Evolutionary conservation across 2,113 vertebrate genomes (phyloP).

Genomic region (Zosterops hypoxanthus): DNA sequence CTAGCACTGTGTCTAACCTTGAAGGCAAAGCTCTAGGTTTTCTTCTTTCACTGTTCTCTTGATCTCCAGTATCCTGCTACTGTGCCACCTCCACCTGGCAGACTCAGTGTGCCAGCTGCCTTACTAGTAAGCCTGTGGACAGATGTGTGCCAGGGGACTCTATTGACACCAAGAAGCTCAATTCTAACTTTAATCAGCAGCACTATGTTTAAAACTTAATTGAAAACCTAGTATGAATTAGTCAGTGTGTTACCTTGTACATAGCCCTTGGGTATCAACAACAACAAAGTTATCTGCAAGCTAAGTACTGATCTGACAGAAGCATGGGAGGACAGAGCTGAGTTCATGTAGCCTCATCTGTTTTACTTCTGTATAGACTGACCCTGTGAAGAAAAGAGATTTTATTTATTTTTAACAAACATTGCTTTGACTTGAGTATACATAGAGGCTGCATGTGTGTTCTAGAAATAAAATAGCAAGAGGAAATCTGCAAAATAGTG

Average conservation of each 20-base stretch:
- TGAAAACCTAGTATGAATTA: neutral
- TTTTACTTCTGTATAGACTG: neutral
- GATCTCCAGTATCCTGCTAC: neutral
- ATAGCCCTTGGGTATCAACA: neutral
- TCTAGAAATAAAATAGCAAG: neutral
- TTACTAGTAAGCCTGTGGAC: neutral
- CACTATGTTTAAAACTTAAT: neutral
- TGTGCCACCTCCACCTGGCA: neutral
- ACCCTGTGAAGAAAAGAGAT: neutral
- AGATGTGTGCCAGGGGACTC: neutral
- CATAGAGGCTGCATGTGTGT: neutral
- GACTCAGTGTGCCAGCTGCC: neutral
- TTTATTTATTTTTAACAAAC: neutral
- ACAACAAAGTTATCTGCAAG: neutral
- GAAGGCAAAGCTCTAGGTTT: neutral
- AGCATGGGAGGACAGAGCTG: neutral
- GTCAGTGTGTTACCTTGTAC: neutral
- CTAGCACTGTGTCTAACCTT: neutral
- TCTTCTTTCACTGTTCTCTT: neutral
- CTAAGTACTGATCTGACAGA: neutral
- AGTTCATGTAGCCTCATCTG: fast-evolving
- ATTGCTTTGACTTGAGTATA: neutral
- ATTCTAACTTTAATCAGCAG: neutral
- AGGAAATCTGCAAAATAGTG: neutral
- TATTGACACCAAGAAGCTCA: neutral